A percentile compares a stretch with the other conserved stretches of the same genome.
phyloP scores from a whole-genome alignment of 2,113 vertebrate species.

The Saiga tatarica region DNA sequence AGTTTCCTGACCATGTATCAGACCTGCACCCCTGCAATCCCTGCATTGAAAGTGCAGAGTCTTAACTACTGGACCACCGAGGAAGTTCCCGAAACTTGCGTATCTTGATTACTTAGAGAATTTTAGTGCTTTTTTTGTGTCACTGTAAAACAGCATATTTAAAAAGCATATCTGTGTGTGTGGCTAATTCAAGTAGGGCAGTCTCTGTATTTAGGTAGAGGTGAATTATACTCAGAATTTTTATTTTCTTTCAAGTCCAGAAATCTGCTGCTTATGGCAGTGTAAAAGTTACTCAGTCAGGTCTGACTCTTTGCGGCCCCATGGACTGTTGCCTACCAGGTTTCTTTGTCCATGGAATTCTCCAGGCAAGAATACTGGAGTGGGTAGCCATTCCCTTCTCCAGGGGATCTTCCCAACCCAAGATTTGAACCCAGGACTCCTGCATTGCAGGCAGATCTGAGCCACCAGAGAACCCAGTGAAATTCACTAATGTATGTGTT shows the following conservation, averaged over 20 bases:
- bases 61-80: not conserved
- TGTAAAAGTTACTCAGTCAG: not conserved
- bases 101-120: conserved; percentile 14
- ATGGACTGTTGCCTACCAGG: not conserved
- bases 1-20: not conserved
- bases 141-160: not conserved
- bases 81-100: not conserved
- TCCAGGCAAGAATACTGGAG: not conserved
- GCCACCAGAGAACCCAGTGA: not conserved
- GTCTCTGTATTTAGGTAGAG: not conserved
- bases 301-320: not conserved
- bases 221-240: not conserved
- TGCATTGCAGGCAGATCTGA: not conserved
- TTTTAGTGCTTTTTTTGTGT: conserved; percentile 22
- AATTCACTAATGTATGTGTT: not conserved
- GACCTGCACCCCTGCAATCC: not conserved
- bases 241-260: not conserved
- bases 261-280: not conserved
- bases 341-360: not conserved
- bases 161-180: not conserved
- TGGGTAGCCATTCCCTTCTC: not conserved
- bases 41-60: not conserved
- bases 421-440: not conserved
- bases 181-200: conserved; percentile 18
- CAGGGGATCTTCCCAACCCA: not conserved